Evolutionary conservation across 2,113 vertebrate genomes (phyloP), one percentile per base, ranked within the genome.

Genomic region (Ctenodactylus gundi): DNA sequence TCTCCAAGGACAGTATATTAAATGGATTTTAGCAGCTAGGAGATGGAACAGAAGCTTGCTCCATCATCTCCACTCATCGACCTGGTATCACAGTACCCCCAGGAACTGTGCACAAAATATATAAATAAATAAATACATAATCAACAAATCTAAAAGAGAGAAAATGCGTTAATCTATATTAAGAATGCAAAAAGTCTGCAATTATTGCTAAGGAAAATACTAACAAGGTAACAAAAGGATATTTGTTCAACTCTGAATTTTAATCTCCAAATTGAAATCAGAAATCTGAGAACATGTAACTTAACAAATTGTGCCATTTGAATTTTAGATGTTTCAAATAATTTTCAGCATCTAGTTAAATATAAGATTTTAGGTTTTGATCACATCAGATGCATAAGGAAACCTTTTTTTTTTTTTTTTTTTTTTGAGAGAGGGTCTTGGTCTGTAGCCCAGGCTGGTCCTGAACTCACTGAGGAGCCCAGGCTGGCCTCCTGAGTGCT

Each of bases 301-400:
- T 62, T n/a, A 77, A 53, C 20, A 82, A 77, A 21, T 58, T 86
- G 18, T 87, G 27, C 39, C 7, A 55, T 86, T 82, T 86, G 27
- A 89, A 53, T 91, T 94, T 94, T 23, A 86, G 17, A 67, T 60
- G 46, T 11, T 65, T 20, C 36, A 89, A 76, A 70, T 88, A 94
- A 82, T 92, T 90, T 83, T 41, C 9, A 67, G 41, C 57, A 94
- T 86, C 41, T 65, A 82, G 44, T 73, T 65, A n/a, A 72, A 90
- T 23, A 4, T 44, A 90, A 76, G 13, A 72, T 34, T 77, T 72
- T 83, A 83, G 5, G 14, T 58, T 93, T 77, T 29, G 49, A 77
- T 58, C 84, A 55, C 7, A 76, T 80, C n/a, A 72, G 13, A 67
- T 68, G 14, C 4, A 20, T 49, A 64, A 85, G 44, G 12, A 85